Percentiles rank a stretch among this genome's conserved stretches.
Conservation (phyloP, 2,113 vertebrate genomes). For the Sapayoa aenigma region DNA sequence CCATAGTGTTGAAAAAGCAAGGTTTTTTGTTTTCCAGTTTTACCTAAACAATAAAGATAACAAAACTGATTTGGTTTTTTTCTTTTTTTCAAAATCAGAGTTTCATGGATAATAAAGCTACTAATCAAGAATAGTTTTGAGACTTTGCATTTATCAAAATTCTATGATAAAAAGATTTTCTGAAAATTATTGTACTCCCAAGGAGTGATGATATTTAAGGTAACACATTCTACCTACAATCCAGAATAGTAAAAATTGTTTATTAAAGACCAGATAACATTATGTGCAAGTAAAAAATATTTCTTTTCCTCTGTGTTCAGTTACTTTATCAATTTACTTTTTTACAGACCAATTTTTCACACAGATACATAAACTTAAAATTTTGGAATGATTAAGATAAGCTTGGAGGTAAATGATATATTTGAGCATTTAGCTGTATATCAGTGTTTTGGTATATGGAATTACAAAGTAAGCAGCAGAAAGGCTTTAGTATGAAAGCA, state of each 20-base stretch:
- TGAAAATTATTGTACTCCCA: neutral
- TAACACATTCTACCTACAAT: neutral
- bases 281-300: neutral
- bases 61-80: fast-evolving
- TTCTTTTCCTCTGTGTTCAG: neutral
- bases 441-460: neutral
- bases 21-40: fast-evolving
- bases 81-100: neutral
- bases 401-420: neutral
- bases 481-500: neutral
- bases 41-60: neutral
- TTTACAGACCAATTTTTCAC: neutral
- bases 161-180: neutral
- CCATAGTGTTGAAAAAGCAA: neutral
- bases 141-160: neutral
- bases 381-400: neutral
- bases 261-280: neutral
- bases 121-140: neutral
- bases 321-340: neutral
- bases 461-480: neutral
- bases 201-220: neutral
- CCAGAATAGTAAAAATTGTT: neutral
- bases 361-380: neutral
- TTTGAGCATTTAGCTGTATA: neutral
- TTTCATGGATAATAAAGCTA: neutral